Base-by-base conservation (phyloP, 2,797 vertebrate genomes). In the Sebastes itinus region DNA sequence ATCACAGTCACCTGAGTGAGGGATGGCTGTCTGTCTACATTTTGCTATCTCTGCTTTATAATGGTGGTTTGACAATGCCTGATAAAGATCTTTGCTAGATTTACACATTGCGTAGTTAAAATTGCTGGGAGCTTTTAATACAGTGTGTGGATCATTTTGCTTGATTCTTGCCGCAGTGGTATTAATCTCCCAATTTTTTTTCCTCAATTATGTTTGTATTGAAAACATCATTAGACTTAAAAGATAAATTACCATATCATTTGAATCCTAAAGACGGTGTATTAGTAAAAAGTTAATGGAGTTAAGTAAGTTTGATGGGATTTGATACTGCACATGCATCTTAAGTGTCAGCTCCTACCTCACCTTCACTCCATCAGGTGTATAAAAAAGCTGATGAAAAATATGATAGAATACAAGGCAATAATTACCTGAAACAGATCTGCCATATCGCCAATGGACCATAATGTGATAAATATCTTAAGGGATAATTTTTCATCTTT, bases 381-480 rank as follows among this genome's bases (percentile, higher is more conserved):
- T 6, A 55, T 28, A 30, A 58, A 20, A 58, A 80, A 4, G n/a
- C 16, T 12, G 46, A 54, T 80, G 52, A 77, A 85, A 89, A 83
- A 83, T 58, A 7, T 35, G 32, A 85, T 61, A 16, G 27, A 85
- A 64, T 33, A 67, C 59, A 84, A 77, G 35, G 77, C 65, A 58
- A 84, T 87, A 87, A 92, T 90, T 82, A 87, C 67, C 70, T 75
- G 65, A 89, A 85, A 76, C 76, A 88, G 55, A 88, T 82, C 77
- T 85, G 78, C 77, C 46, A 78, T 52, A 49, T 46, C 80, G 76
- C 54, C 82, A 87, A 25, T 87, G 72, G 70, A 75, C 74, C 72
- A 74, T 75, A 69, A 85, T 71, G 75, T 88, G 77, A 91, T 89
- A 78, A 77, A 87, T 91, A 92, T 88, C 75, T 89, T 71, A 9